Base-by-base conservation (phyloP, 1,140 invertebrate species). In the Panulirus ornatus region DNA sequence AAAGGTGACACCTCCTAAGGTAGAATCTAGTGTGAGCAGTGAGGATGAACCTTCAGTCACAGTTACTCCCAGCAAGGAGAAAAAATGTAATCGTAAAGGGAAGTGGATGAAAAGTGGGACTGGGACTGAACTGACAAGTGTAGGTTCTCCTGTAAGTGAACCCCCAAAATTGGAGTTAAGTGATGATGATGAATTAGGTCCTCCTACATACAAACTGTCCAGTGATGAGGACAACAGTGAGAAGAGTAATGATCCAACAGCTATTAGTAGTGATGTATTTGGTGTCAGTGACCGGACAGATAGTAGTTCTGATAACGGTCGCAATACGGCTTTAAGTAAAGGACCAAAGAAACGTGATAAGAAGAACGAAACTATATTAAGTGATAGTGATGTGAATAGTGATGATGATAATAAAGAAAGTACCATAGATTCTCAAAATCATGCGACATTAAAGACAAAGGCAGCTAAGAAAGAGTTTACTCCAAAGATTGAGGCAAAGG, bases 401-500 rank as follows among this genome's bases (percentile, higher is more conserved):
- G 92, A 93, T n/a, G 90, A 91, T 70, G 91, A 92, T 22, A 84
- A 78, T 71, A 88, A 92, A 51, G 91, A 91, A 40, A 82, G 90
- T 81, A 84, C 76, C 40, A 54, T 42, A 30, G 91, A 91, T 58
- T 86, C 92, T 42, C 76, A 76, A 22, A 91, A 88, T 14, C 79
- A 88, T 66, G 92, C 90, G 27, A 91, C 83, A 40, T 81, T 92
- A 34, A 92, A 93, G 78, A 91, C 92, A 16, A 92, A 92, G 84
- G 87, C 92, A 40, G 91, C 91, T 47, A 91, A 91, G 83, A 93
- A 93, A 85, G 91, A 94, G 88, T 96, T 97, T 34, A 96, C 97
- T 54, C 95, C 97, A 92, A 94, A 98, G 47, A 97, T 92, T 47
- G 85, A 91, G 82, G 91, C 90, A 47, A 91, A 91, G 86, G 71